Percentiles rank a stretch among this genome's conserved stretches.
These are phyloP conservation scores for Trachelipus rathkii DNA, from an alignment of 1,140 invertebrate species.

Conservation along the genomic window DNA sequence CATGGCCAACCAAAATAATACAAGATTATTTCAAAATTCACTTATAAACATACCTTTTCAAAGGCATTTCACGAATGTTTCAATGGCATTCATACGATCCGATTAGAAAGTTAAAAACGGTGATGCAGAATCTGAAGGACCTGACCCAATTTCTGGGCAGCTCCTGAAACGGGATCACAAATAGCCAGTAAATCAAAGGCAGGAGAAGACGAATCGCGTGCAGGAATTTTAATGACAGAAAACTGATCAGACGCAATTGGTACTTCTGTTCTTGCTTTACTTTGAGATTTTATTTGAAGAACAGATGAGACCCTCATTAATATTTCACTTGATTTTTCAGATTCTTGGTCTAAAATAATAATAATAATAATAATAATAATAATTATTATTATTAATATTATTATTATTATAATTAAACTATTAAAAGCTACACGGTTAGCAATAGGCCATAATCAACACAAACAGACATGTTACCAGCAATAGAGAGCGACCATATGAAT, in stretches of 20 bases:
- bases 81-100: conserved; percentile 87
- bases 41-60: conserved; percentile 71
- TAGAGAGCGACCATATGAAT: too few relatives aligned
- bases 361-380: too few relatives aligned
- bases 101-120: conserved; percentile 83
- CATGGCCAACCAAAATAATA: too few relatives aligned
- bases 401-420: too few relatives aligned
- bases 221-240: conserved; percentile 44
- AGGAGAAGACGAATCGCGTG: conserved; percentile 51
- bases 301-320: conserved; percentile 55
- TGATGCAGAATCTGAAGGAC: conserved; percentile 58
- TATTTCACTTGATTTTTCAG: conserved; percentile 49
- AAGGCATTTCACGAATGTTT: conserved; percentile 96
- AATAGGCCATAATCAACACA: too few relatives aligned
- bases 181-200: conserved; percentile 59
- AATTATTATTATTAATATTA: too few relatives aligned
- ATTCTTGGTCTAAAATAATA: neutral
- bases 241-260: conserved; percentile 37
- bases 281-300: conserved; percentile 50
- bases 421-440: too few relatives aligned
- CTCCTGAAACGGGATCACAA: conserved; percentile 59
- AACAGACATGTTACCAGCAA: too few relatives aligned
- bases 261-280: conserved; percentile 48
- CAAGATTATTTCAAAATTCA: too few relatives aligned
- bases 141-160: conserved; percentile 87